phyloP scores from a whole-genome alignment of 2,797 vertebrate species.

The Malurus splendens region DNA sequence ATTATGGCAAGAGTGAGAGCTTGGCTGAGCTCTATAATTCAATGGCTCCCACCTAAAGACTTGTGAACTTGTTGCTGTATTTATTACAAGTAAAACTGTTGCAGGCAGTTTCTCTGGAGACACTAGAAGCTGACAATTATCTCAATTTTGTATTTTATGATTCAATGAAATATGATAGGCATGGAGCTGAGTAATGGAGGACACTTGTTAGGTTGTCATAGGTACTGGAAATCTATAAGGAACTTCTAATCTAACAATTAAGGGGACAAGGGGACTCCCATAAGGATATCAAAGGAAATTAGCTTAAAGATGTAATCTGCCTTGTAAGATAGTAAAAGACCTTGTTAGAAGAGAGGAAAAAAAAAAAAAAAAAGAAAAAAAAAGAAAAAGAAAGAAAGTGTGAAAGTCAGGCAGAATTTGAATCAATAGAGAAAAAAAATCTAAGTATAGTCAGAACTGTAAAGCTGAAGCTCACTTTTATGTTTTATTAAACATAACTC shows the following conservation, averaged over 20 bases:
- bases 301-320: background rate
- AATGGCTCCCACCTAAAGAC: background rate
- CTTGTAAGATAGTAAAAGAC: background rate
- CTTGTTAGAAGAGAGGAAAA: background rate
- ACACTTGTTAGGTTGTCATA: background rate
- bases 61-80: background rate
- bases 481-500: slow-evolving; percentile 23
- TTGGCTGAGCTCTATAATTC: background rate
- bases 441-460: background rate
- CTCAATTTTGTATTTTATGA: background rate
- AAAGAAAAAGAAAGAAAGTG: background rate
- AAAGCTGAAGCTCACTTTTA: background rate
- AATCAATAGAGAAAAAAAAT: background rate
- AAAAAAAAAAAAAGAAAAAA: background rate
- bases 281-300: slow-evolving; percentile 10
- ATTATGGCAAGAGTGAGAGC: too few relatives aligned
- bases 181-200: background rate
- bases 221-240: background rate
- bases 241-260: background rate
- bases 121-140: background rate
- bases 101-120: background rate
- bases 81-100: background rate
- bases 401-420: background rate
- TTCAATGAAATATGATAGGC: background rate
- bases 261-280: background rate